Percentiles rank a stretch among this genome's conserved stretches.
These are phyloP conservation scores for Actinia tenebrosa DNA, from an alignment of 64 coral and sea anemone genomes.

Conservation along the genomic window DNA sequence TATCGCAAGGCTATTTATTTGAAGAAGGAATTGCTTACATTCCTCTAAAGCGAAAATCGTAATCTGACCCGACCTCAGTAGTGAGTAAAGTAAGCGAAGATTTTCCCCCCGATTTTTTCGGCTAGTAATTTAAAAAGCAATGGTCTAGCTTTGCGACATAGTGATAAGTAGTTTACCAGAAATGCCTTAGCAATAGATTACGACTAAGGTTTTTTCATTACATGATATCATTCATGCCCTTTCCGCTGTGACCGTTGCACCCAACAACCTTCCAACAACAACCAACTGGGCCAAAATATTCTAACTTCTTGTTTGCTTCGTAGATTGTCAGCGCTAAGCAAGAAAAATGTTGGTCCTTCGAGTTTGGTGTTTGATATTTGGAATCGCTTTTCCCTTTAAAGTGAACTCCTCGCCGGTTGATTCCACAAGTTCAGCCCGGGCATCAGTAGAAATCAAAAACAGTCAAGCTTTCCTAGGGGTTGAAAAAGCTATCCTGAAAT, in stretches of 20 bases:
- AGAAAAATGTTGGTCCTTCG: slow-evolving; percentile 57
- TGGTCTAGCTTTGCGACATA: background rate
- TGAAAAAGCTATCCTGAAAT: slow-evolving; percentile 56
- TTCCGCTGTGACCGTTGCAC: background rate
- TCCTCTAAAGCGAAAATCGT: background rate
- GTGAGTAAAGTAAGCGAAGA: background rate
- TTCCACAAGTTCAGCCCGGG: background rate
- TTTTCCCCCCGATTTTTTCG: background rate
- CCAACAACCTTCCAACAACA: background rate
- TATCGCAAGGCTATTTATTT: background rate
- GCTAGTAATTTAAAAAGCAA: background rate
- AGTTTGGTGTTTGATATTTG: slow-evolving; percentile 45
- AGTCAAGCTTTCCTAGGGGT: slow-evolving; percentile 46
- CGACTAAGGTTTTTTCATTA: background rate
- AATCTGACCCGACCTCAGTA: background rate
- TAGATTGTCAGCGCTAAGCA: slow-evolving; percentile 13
- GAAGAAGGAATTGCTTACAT: background rate
- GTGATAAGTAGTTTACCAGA: slow-evolving; percentile 13
- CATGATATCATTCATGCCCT: background rate
- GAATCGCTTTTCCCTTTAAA: slow-evolving; percentile 26
- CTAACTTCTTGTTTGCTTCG: slow-evolving; percentile 16
- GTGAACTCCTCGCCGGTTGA: slow-evolving; percentile 7
- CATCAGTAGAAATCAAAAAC: slow-evolving; percentile 15
- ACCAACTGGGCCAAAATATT: background rate
- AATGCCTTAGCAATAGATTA: background rate